Conservation (phyloP, 2,797 vertebrate species). For the Xenopus petersii region DNA sequence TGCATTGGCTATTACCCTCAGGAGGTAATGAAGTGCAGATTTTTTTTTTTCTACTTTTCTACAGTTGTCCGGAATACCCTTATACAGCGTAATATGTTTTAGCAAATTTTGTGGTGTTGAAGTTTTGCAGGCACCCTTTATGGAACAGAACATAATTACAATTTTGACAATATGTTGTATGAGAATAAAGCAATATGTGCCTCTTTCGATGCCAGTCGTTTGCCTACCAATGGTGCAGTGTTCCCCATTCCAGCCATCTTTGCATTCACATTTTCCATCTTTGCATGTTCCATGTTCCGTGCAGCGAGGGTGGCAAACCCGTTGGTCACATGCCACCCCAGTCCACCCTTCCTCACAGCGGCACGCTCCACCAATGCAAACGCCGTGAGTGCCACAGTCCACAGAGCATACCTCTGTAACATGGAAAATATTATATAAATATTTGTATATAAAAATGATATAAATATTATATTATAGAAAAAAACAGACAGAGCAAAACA, state of each 20-base stretch:
- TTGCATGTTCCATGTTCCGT: conserved; percentile 97
- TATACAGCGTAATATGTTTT: too few species aligned
- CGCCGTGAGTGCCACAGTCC: conserved; percentile 96
- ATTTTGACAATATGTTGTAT: conserved; percentile 79
- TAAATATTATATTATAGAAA: conserved; percentile 12
- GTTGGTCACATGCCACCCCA: conserved; percentile 90
- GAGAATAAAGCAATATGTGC: conserved; percentile 81
- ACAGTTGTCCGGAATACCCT: too few species aligned
- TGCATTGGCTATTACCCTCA: too few species aligned
- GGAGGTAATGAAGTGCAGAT: too few species aligned
- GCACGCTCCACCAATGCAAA: conserved; percentile 93
- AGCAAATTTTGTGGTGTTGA: too few species aligned
- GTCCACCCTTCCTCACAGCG: conserved; percentile 99
- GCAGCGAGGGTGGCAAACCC: conserved; percentile 95
- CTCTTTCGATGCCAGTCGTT: conserved; percentile 78
- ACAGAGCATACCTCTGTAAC: conserved; percentile 94
- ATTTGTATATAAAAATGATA: too few species aligned
- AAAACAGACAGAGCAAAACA: background rate
- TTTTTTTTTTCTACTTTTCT: too few species aligned
- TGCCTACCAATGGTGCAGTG: conserved; percentile 99
- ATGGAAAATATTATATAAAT: conserved; percentile 28
- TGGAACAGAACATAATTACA: conserved; percentile 68
- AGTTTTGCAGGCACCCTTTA: conserved; percentile 59
- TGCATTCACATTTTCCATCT: conserved; percentile 98
- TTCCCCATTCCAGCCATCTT: conserved; percentile 99